phyloP scores from a whole-genome alignment of 2,888 invertebrate genomes.

The Chloromyia formosa region DNA sequence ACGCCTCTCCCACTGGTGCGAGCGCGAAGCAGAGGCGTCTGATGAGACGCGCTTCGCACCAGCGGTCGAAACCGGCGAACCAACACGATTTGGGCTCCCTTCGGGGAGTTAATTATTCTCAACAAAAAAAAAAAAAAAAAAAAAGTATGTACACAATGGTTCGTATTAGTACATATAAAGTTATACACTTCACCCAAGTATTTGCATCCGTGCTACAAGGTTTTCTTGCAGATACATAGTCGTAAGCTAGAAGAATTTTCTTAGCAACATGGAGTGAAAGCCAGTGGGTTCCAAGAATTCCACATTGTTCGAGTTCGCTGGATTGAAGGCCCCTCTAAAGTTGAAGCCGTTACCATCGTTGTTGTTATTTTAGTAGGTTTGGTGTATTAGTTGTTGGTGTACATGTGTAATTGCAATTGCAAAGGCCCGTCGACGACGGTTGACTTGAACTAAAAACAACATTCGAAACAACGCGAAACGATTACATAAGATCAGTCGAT shows the following conservation, averaged over 20 bases:
- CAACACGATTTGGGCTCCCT: too few relatives aligned
- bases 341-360: not conserved
- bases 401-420: slow-evolving; percentile 29
- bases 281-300: slow-evolving; percentile 43
- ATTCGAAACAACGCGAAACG: slow-evolving; percentile 38
- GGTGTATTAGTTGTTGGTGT: not conserved
- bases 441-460: slow-evolving; percentile 10
- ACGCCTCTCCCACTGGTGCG: too few relatives aligned
- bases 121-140: not conserved
- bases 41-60: too few relatives aligned
- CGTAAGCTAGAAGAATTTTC: slow-evolving; percentile 41
- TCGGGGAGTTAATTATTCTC: too few relatives aligned
- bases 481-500: slow-evolving; percentile 35
- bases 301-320: slow-evolving; percentile 48
- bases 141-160: not conserved
- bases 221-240: slow-evolving; percentile 35
- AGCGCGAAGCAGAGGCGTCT: too few relatives aligned
- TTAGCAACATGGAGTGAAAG: slow-evolving; percentile 43
- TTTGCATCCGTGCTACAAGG: slow-evolving; percentile 44
- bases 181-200: slow-evolving; percentile 15
- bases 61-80: too few relatives aligned
- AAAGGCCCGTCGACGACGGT: not conserved
- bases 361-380: not conserved
- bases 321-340: slow-evolving; percentile 46
- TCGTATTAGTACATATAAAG: not conserved